These are phyloP conservation scores for Cisticola juncidis DNA, from an alignment of 2,113 vertebrate genomes.

Conservation along the genomic window DNA sequence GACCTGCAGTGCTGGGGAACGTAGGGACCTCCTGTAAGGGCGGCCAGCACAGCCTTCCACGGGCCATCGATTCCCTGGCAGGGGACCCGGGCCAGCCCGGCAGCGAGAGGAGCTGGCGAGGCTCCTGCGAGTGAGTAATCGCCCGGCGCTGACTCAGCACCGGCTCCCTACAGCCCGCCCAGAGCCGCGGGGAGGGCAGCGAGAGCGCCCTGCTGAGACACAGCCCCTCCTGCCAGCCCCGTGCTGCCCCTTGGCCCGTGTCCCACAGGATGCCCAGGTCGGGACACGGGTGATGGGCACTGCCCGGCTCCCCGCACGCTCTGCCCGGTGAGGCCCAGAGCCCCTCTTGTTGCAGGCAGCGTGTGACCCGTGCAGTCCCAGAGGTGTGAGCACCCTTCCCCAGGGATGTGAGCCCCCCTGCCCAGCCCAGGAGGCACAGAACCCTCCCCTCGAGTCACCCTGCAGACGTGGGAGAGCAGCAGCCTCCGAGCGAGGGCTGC, in stretches of 20 bases:
- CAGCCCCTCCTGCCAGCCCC: not conserved
- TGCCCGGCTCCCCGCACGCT: not conserved
- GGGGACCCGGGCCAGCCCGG: fast-evolving
- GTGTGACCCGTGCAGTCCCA: fast-evolving
- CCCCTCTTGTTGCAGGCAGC: not conserved
- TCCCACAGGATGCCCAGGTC: not conserved
- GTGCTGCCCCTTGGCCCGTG: not conserved
- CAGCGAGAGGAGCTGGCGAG: not conserved
- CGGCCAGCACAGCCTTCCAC: not conserved
- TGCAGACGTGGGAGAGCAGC: not conserved
- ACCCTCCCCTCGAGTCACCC: not conserved
- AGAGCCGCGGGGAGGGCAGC: not conserved
- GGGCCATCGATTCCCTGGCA: not conserved
- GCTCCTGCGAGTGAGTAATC: not conserved
- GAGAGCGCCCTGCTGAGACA: not conserved
- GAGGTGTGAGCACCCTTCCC: not conserved
- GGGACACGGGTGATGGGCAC: not conserved
- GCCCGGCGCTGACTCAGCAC: slow-evolving; percentile 4
- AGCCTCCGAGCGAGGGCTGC: fast-evolving
- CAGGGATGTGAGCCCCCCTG: not conserved
- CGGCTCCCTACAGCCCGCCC: not conserved
- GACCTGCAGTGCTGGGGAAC: fast-evolving
- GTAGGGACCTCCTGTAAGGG: not conserved
- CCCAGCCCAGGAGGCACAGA: not conserved
- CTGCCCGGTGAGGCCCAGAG: not conserved